Conservation (phyloP, 2,888 invertebrate species). For the Phragmatobia fuliginosa region DNA sequence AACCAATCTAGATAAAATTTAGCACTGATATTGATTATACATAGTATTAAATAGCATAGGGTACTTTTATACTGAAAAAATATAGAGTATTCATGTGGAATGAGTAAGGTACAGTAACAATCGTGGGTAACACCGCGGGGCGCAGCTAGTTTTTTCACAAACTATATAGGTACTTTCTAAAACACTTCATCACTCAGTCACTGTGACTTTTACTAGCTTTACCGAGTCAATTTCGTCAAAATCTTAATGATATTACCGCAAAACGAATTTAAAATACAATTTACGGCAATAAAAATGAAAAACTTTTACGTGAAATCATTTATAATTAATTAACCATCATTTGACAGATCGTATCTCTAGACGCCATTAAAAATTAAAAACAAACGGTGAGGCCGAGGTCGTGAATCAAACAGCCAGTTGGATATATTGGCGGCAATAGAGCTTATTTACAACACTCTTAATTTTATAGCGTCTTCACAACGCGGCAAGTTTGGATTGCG, state of each 20-base stretch:
- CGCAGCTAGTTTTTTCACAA: not conserved
- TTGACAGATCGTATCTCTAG: slow-evolving; percentile 52
- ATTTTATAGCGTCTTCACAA: slow-evolving; percentile 39
- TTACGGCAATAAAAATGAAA: slow-evolving; percentile 8
- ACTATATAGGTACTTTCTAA: not conserved
- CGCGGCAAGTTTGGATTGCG: slow-evolving; percentile 22
- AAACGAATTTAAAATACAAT: slow-evolving; percentile 12
- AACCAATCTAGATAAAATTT: too few relatives aligned
- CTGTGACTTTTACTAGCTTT: not conserved
- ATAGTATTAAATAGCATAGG: too few relatives aligned
- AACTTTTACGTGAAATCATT: slow-evolving; percentile 17
- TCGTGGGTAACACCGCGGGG: too few relatives aligned
- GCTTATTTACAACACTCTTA: slow-evolving; percentile 66
- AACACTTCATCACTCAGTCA: not conserved
- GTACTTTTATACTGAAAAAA: too few relatives aligned
- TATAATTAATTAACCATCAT: slow-evolving; percentile 43
- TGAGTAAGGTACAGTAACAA: too few relatives aligned
- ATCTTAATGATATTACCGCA: not conserved
- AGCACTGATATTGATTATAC: too few relatives aligned
- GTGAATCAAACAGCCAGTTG: slow-evolving; percentile 60
- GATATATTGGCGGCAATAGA: slow-evolving; percentile 72
- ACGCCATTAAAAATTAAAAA: slow-evolving; percentile 49
- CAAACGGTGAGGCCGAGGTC: slow-evolving; percentile 42
- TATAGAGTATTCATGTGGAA: too few relatives aligned
- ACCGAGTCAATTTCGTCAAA: not conserved